Base-by-base conservation (phyloP, 1,140 invertebrate genomes). In the Mylabris phalerata region DNA sequence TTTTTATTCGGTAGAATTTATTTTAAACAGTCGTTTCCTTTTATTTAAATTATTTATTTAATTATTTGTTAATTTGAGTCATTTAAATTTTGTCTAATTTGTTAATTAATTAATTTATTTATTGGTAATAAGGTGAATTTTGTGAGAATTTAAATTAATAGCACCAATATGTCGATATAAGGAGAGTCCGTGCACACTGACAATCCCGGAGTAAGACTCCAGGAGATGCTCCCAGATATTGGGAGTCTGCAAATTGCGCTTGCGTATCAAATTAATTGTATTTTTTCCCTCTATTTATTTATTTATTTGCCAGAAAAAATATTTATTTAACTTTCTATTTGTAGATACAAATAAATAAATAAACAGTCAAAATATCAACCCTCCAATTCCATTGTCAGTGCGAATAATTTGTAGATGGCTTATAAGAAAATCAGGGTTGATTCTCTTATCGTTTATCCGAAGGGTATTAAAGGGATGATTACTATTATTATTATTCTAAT, bases 101-200 rank as follows among this genome's bases (percentile, higher is more conserved):
- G 9, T 39, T 50, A 27, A 7, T 50, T 54, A 46, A 54, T 27
- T 54, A 25, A 19, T 52, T 44, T 27, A 52, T 44, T 52, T 48
- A 49, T 58, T 13, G 19, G 11, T 55, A 45, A 32, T 32, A 32
- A 32, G 26, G 6, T 43, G 49, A 48, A 40, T 48, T 58, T 45
- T 44, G 32, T 32, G 4, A 32, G 7, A 32, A 47, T 60, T 60
- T 60, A 60, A 60, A 60, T 60, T 60, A 60, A 46, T 60, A 60
- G 58, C 58, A 60, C 58, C 58, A 60, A 55, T 55, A 55, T 55
- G 51, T 60, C 58, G 58, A 60, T 60, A 60, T 57, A 41, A 48
- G 41, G 47, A 60, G 45, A 47, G 43, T 55, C 50, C 50, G 49
- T 38, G 49, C 47, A 50, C 42, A 43, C 50, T 55, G 50, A 55